Percentiles rank a stretch among this genome's conserved stretches.
Evolutionary conservation across 2,113 vertebrate species (phyloP).

Genomic region (Eudorcas thomsonii): DNA sequence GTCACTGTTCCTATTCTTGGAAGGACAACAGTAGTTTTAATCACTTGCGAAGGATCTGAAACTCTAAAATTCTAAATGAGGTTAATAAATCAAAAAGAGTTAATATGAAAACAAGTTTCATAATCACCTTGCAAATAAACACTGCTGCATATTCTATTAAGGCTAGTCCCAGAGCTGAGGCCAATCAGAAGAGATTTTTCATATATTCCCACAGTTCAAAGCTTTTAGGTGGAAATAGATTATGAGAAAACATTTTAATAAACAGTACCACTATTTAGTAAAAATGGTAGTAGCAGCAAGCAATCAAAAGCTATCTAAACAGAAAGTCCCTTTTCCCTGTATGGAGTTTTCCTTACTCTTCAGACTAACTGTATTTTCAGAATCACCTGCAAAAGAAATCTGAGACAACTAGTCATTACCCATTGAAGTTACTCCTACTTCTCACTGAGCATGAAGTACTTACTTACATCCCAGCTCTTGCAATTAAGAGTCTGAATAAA

Average conservation of each 20-base stretch:
- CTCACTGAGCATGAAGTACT: not conserved
- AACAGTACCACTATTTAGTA: not conserved
- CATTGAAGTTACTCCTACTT: not conserved
- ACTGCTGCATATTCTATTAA: conserved; percentile 64
- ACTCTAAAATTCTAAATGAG: conserved; percentile 62
- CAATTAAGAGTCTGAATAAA: not conserved
- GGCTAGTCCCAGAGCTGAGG: conserved; percentile 44
- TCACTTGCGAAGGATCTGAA: conserved; percentile 32
- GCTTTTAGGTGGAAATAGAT: not conserved
- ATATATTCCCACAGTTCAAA: conserved; percentile 15
- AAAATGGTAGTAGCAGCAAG: not conserved
- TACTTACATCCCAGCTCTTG: not conserved
- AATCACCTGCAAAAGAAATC: not conserved
- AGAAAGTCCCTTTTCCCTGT: not conserved
- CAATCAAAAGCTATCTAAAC: not conserved
- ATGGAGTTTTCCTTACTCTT: not conserved
- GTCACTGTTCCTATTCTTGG: not conserved
- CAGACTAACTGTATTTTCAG: not conserved
- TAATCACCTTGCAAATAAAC: conserved; percentile 66
- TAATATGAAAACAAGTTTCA: conserved; percentile 62
- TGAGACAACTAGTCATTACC: not conserved
- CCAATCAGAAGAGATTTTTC: conserved; percentile 44
- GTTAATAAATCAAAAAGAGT: conserved; percentile 65
- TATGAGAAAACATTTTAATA: conserved; percentile 38
- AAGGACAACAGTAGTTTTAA: conserved; percentile 33